phyloP scores from a whole-genome alignment of 1,140 invertebrate genomes.

The Archivesica marissinica region DNA sequence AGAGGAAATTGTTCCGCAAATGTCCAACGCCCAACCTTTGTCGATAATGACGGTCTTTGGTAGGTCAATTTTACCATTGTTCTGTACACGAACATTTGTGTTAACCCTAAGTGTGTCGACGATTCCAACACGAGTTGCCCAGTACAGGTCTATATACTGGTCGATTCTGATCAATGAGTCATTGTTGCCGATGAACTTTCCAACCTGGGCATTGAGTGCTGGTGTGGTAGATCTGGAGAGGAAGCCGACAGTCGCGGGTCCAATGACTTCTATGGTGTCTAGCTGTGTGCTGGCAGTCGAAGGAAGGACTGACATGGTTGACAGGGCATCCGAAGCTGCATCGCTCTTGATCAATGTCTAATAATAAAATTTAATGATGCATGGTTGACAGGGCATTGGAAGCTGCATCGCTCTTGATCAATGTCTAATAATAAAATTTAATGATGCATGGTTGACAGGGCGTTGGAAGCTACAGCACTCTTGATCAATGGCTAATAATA shows the following conservation, averaged over 20 bases:
- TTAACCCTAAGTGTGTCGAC: conserved; percentile 47
- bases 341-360: conserved; percentile 59
- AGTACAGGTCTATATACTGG: conserved; percentile 63
- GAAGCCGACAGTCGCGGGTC: conserved; percentile 58
- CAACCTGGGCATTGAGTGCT: conserved; percentile 61
- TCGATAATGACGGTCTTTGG: conserved; percentile 70
- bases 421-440: conserved; percentile 11
- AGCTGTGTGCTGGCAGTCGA: conserved; percentile 52
- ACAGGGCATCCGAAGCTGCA: conserved; percentile 52
- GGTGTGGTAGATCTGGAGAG: conserved; percentile 23
- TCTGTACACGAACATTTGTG: conserved; percentile 64
- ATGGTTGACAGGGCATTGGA: conserved; percentile 61
- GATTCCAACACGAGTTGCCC: conserved; percentile 54
- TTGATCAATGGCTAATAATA: conserved; percentile 49
- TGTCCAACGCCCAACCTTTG: conserved; percentile 63
- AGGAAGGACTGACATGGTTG: conserved; percentile 59
- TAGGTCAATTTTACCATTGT: conserved; percentile 69
- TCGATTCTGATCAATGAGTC: conserved; percentile 60
- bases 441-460: conserved; percentile 61
- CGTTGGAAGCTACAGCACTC: conserved; percentile 50
- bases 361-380: background rate
- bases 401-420: conserved; percentile 57
- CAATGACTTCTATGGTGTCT: conserved; percentile 54
- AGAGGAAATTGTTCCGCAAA: conserved; percentile 70
- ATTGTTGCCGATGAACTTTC: conserved; percentile 52